Conservation (phyloP, 2,888 invertebrate genomes). For the Drosophila antonietae region DNA sequence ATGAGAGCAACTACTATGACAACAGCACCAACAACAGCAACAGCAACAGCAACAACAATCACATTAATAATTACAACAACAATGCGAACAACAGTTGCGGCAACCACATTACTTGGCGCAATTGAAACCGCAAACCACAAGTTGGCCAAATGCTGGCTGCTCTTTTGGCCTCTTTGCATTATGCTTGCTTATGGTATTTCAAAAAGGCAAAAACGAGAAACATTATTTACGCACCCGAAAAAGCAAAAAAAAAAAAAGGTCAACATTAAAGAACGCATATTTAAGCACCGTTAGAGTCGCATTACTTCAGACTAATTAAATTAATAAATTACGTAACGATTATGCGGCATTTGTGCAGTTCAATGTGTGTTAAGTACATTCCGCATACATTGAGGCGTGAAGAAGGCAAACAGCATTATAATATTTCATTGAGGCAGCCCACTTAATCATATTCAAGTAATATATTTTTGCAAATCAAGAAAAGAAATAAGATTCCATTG, state of each 20-base stretch:
- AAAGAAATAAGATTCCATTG: not conserved
- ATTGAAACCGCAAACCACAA: conserved; percentile 70
- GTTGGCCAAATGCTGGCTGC: conserved; percentile 28
- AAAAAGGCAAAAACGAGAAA: conserved; percentile 15
- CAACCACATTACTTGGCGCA: conserved; percentile 75
- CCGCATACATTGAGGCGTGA: not conserved
- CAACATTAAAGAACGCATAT: conserved; percentile 34
- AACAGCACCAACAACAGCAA: conserved; percentile 17
- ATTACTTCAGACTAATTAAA: conserved; percentile 53
- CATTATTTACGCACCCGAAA: conserved; percentile 9
- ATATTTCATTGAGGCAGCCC: not conserved
- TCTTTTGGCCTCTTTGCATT: conserved; percentile 27
- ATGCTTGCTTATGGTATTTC: conserved; percentile 34
- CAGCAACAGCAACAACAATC: conserved; percentile 1
- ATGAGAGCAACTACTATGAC: conserved; percentile 61
- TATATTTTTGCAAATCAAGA: not conserved
- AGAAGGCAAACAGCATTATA: not conserved
- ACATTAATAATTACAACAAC: conserved; percentile 27
- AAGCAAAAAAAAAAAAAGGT: conserved; percentile 37
- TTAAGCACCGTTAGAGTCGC: conserved; percentile 33
- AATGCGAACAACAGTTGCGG: conserved; percentile 39
- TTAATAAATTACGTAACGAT: conserved; percentile 57
- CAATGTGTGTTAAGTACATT: conserved; percentile 13
- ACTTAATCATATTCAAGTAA: not conserved
- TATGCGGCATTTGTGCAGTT: conserved; percentile 49